Conservation (phyloP, 2,113 vertebrate species). For the Seriola aureovittata region DNA sequence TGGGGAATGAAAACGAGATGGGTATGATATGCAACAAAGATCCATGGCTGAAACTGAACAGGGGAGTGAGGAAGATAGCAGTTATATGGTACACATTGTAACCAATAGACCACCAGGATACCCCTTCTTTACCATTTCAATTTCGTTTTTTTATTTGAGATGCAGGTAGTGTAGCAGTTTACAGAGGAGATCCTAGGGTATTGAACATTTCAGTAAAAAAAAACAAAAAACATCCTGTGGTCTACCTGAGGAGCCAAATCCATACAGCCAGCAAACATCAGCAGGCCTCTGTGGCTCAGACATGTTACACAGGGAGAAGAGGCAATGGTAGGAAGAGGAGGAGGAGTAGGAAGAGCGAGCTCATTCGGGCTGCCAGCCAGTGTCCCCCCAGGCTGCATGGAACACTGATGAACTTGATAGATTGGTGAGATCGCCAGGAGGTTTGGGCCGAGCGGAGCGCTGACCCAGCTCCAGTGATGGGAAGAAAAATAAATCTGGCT, state of each 20-base stretch:
- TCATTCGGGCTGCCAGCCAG: constrained; percentile 68
- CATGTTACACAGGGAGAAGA: constrained; percentile 31
- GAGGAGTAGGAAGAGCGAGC: constrained; percentile 57
- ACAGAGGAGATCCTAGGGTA: not conserved
- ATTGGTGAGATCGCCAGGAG: constrained; percentile 62
- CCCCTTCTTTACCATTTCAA: not conserved
- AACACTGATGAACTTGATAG: constrained; percentile 79
- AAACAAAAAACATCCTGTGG: constrained; percentile 6
- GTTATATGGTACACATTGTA: not conserved
- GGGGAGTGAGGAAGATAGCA: not conserved
- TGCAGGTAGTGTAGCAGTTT: constrained; percentile 1
- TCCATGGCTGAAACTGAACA: not conserved
- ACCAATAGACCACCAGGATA: not conserved
- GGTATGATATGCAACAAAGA: not conserved
- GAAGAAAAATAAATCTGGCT: constrained; percentile 73
- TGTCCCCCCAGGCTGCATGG: constrained; percentile 75
- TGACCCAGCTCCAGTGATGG: constrained; percentile 57
- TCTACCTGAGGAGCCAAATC: constrained; percentile 39
- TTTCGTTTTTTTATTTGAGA: not conserved
- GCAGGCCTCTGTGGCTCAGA: constrained; percentile 29
- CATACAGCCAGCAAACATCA: constrained; percentile 21
- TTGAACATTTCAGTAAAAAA: constrained; percentile 21
- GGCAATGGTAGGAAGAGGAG: constrained; percentile 24
- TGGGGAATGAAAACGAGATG: not conserved
- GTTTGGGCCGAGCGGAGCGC: constrained; percentile 56